Percentiles rank a stretch among this genome's conserved stretches.
phyloP scores from a whole-genome alignment of 30 jellyfish, hydroid and myxozoan species.

The Mastigias papua region DNA sequence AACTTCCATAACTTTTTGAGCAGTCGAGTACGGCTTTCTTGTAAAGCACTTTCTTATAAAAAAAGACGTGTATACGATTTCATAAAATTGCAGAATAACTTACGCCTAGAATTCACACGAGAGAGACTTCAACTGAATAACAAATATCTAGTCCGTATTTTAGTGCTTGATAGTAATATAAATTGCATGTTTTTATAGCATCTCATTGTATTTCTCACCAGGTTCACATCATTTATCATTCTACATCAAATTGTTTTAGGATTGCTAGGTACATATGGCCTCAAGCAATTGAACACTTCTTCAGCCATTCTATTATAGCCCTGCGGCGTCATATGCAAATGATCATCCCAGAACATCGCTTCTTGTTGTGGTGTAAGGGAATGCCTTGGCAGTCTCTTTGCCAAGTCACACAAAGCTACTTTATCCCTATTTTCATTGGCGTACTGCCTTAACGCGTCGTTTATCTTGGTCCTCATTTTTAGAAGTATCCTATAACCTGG shows the following conservation, averaged over 20 bases:
- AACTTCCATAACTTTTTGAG: too few relatives aligned
- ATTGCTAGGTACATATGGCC: slow-evolving; percentile 79
- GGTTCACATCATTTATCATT: too few relatives aligned
- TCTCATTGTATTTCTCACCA: too few relatives aligned
- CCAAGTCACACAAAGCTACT: slow-evolving; percentile 90
- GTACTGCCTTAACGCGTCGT: slow-evolving; percentile 81
- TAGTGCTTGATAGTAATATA: too few relatives aligned
- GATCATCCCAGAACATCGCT: slow-evolving; percentile 96
- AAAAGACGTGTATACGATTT: too few relatives aligned
- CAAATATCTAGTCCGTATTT: too few relatives aligned
- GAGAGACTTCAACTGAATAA: too few relatives aligned
- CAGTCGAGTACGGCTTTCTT: too few relatives aligned
- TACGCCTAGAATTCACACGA: too few relatives aligned
- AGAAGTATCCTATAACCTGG: slow-evolving; percentile 90
- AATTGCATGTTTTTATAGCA: too few relatives aligned
- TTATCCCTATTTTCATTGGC: slow-evolving; percentile 84
- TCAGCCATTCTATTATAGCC: slow-evolving; percentile 98
- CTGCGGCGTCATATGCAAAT: slow-evolving; percentile 92
- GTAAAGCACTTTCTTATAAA: too few relatives aligned
- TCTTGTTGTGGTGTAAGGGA: slow-evolving; percentile 86
- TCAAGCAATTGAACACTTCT: slow-evolving; percentile 84
- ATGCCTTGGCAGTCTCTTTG: slow-evolving; percentile 88
- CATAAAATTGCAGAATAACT: too few relatives aligned
- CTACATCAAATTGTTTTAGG: not conserved
- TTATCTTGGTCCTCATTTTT: slow-evolving; percentile 89